Evolutionary conservation across 2,113 vertebrate genomes (phyloP).

Genomic region (Thunnus maccoyii): DNA sequence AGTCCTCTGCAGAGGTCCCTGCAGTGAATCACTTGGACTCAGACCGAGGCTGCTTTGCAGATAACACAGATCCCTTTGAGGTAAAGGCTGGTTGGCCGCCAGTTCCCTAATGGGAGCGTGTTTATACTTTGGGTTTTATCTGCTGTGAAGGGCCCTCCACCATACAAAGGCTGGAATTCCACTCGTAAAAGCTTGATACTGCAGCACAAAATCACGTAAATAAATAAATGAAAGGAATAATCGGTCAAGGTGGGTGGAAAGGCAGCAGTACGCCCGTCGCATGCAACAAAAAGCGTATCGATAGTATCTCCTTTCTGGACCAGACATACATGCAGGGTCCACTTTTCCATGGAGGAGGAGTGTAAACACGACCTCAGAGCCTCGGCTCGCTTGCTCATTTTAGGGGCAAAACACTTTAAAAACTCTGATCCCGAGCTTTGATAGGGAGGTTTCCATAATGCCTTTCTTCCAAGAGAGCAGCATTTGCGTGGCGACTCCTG

Average conservation of each 20-base stretch:
- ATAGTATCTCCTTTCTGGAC: constrained; percentile 61
- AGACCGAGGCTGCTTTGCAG: constrained; percentile 61
- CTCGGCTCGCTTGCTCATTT: constrained; percentile 37
- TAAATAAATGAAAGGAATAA: constrained; percentile 63
- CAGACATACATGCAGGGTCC: constrained; percentile 35
- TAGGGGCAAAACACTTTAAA: constrained; percentile 57
- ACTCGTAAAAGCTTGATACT: constrained; percentile 55
- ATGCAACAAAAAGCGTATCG: constrained; percentile 31
- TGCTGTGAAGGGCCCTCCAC: constrained; percentile 58
- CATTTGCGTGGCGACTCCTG: constrained; percentile 52
- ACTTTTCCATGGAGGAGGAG: constrained; percentile 25
- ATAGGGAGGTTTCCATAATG: constrained; percentile 61
- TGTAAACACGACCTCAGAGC: constrained; percentile 47
- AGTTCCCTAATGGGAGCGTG: constrained; percentile 81
- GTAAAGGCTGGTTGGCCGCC: constrained; percentile 74
- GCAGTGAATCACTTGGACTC: constrained; percentile 70
- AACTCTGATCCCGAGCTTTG: constrained; percentile 62
- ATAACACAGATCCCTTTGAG: constrained; percentile 80
- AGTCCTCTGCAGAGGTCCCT: constrained; percentile 43
- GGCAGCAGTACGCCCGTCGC: constrained; percentile 22
- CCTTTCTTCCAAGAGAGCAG: constrained; percentile 46
- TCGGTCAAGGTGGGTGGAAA: constrained; percentile 49
- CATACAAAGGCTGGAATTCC: constrained; percentile 63
- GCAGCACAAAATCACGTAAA: constrained; percentile 34
- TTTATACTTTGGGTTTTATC: constrained; percentile 83